Conservation (phyloP, 2,888 invertebrate genomes). For the Escarpia spicata region DNA sequence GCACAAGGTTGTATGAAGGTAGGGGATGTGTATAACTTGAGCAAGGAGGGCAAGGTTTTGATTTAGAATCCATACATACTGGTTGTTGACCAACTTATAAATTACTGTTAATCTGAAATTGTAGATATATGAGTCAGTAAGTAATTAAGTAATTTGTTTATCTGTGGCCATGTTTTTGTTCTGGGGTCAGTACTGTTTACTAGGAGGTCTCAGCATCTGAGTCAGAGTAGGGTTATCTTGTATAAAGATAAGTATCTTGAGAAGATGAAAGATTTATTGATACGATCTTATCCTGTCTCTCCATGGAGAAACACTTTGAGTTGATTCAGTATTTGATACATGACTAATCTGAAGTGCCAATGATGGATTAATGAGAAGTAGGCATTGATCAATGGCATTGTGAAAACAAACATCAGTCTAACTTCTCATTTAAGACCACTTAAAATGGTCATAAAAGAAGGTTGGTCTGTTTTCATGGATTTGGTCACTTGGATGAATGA, state of each 20-base stretch:
- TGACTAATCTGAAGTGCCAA: neutral
- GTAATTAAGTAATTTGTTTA: neutral
- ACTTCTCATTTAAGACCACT: too few species aligned
- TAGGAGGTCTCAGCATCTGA: too few species aligned
- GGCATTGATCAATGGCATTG: too few species aligned
- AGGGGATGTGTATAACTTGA: too few species aligned
- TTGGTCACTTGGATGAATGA: too few species aligned
- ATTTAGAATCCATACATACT: too few species aligned
- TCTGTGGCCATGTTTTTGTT: neutral
- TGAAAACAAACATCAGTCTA: neutral
- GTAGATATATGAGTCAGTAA: neutral
- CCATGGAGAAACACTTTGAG: neutral
- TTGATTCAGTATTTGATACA: neutral
- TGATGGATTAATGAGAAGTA: neutral
- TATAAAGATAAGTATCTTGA: neutral
- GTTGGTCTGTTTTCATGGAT: too few species aligned
- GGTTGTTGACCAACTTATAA: too few species aligned
- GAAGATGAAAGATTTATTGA: neutral
- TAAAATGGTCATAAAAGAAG: too few species aligned
- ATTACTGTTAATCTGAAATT: neutral
- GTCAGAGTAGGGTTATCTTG: neutral
- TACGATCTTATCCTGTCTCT: neutral
- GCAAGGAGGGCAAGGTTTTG: too few species aligned
- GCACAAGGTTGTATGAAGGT: too few species aligned
- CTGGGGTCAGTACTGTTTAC: too few species aligned